A percentile compares a stretch with the other conserved stretches of the same genome.
These are phyloP conservation scores for Caenorhabditis parvicauda DNA, from an alignment of 2,888 invertebrate species.

Conservation along the genomic window DNA sequence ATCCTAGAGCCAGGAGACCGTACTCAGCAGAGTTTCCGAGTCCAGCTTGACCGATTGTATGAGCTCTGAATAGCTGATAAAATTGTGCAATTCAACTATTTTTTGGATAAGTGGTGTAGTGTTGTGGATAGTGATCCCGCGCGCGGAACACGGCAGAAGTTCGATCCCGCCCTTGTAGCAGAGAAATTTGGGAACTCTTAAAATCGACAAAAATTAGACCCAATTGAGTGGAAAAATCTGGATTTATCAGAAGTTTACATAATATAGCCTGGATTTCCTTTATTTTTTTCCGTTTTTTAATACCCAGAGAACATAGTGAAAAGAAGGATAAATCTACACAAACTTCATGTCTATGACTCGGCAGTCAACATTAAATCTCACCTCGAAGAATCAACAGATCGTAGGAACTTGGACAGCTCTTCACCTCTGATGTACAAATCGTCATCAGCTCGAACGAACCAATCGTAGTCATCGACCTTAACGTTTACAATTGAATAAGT, in stretches of 20 bases:
- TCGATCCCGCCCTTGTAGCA: too few species aligned
- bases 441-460: conserved; percentile 96
- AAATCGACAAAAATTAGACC: too few species aligned
- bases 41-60: conserved; percentile 69
- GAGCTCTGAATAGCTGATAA: conserved; percentile 32
- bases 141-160: too few species aligned
- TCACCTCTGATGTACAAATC: conserved; percentile 91
- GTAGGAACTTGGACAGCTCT: conserved; percentile 76
- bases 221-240: too few species aligned
- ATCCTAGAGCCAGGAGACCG: conserved; percentile 81
- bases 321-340: background rate
- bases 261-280: too few species aligned
- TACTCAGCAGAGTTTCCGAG: conserved; percentile 74
- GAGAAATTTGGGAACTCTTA: too few species aligned
- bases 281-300: too few species aligned
- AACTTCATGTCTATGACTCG: too few species aligned
- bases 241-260: too few species aligned
- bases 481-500: conserved; percentile 12
- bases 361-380: background rate
- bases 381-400: conserved; percentile 63
- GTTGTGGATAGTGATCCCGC: too few species aligned
- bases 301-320: too few species aligned
- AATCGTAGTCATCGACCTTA: conserved; percentile 80
- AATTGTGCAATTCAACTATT: background rate
- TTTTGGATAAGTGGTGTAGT: background rate